These are phyloP conservation scores for Aulostomus chinensis DNA, from an alignment of 2,797 vertebrate species.

Conservation along the genomic window DNA sequence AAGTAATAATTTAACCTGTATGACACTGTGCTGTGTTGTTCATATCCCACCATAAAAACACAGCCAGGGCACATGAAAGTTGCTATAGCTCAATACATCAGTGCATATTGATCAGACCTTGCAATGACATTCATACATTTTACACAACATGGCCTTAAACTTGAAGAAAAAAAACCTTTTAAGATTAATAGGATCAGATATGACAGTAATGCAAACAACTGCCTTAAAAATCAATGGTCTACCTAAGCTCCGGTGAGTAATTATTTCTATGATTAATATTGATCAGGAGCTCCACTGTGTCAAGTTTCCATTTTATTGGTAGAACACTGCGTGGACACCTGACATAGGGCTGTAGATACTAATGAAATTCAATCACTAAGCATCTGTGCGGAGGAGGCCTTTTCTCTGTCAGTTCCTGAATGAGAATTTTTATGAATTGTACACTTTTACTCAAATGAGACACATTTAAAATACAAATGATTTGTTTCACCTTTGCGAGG, in stretches of 20 bases:
- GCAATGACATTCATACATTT: slow-evolving; percentile 76
- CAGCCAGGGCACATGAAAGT: slow-evolving; percentile 47
- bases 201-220: slow-evolving; percentile 80
- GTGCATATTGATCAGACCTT: slow-evolving; percentile 65
- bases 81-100: slow-evolving; percentile 49
- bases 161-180: slow-evolving; percentile 67
- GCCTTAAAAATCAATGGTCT: slow-evolving; percentile 79
- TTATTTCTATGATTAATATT: slow-evolving; percentile 85
- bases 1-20: background rate
- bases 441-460: slow-evolving; percentile 10
- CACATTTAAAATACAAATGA: background rate
- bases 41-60: slow-evolving; percentile 18
- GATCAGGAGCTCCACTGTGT: slow-evolving; percentile 68
- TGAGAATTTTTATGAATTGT: slow-evolving; percentile 23
- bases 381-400: slow-evolving; percentile 1
- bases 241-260: slow-evolving; percentile 76
- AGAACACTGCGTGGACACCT: slow-evolving; percentile 54
- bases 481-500: background rate
- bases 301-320: slow-evolving; percentile 65
- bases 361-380: slow-evolving; percentile 35
- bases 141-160: slow-evolving; percentile 56
- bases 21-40: slow-evolving; percentile 10
- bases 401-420: slow-evolving; percentile 9
- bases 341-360: slow-evolving; percentile 29
- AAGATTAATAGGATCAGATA: slow-evolving; percentile 82